Evolutionary conservation across 2,113 vertebrate species (phyloP), one percentile per base, ranked within the genome.

Genomic region (Bubalus kerabau): DNA sequence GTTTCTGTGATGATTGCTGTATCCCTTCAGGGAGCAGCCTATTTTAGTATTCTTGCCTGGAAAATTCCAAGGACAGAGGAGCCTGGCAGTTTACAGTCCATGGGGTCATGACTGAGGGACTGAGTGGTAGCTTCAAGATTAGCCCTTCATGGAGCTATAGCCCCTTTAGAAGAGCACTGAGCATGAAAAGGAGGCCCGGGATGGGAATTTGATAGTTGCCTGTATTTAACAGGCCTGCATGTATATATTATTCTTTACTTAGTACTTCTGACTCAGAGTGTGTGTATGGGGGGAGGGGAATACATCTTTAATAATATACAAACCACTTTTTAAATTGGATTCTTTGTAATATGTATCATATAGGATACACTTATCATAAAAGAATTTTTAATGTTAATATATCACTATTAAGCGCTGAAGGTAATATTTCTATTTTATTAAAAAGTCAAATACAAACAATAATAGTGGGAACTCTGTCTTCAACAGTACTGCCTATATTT

Each of bases 381-480:
- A 32, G 8, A 14, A 28, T 60, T 84, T 94, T 96, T 94, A 40
- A 78, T 74, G 52, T 82, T 80, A 93, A 54, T 60, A 1, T 40
- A 40, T 91, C 48, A 62, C 21, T 84, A 19, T 60, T 92, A 86
- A 90, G 3, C 80, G 85, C 15, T 90, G 13, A 95, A 94, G 3
- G 32, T 57, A 82, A 95, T 48, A 84, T 67, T 93, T 84, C 14
- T 89, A 21, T 91, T 92, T 85, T 64, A 94, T 67, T 64, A 96
- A 4, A 30, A 91, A 92, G 40, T 87, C 36, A 96, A 40, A 88
- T 28, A 87, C 21, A 76, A 94, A 78, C 57, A 96, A 81, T 92
- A 46, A 95, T 87, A 92, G 90, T 74, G 57, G 81, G 48, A 84
- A 17, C 95, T 97, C 15, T 95, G 6, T 86, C 97, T 98, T 97